Evolutionary conservation across 92 coral and sea anemone genomes (phyloP).

Genomic region (Porites evermanni): DNA sequence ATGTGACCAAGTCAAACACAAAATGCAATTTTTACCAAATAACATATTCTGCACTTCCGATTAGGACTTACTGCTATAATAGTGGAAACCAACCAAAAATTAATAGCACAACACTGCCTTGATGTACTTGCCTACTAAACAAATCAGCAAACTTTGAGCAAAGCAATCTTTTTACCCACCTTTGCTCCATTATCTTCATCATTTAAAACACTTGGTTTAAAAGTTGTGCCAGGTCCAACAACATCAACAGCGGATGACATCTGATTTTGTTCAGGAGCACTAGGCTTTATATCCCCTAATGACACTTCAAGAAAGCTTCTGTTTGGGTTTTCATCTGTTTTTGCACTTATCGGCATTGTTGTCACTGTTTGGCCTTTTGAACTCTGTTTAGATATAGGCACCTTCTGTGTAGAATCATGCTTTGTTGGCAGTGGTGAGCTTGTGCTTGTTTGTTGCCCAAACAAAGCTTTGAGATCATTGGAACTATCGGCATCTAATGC

Average conservation of each 20-base stretch:
- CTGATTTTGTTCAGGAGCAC: background rate
- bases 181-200: background rate
- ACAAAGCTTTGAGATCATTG: background rate
- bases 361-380: background rate
- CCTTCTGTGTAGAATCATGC: background rate
- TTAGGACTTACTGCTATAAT: no score
- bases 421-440: background rate
- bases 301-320: conserved; percentile 13
- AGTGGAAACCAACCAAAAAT: no score
- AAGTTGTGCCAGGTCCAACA: background rate
- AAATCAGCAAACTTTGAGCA: no score
- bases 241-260: background rate
- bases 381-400: background rate
- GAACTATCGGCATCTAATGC: conserved; percentile 23
- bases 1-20: no score
- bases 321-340: background rate
- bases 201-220: background rate
- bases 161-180: background rate
- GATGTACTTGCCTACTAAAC: no score
- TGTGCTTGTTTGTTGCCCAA: background rate
- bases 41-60: no score
- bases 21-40: no score
- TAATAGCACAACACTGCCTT: background rate
- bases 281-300: conserved; percentile 23
- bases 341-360: background rate